phyloP scores from a whole-genome alignment of 2,113 vertebrate genomes.

The Pseudorectes ferrugineus region DNA sequence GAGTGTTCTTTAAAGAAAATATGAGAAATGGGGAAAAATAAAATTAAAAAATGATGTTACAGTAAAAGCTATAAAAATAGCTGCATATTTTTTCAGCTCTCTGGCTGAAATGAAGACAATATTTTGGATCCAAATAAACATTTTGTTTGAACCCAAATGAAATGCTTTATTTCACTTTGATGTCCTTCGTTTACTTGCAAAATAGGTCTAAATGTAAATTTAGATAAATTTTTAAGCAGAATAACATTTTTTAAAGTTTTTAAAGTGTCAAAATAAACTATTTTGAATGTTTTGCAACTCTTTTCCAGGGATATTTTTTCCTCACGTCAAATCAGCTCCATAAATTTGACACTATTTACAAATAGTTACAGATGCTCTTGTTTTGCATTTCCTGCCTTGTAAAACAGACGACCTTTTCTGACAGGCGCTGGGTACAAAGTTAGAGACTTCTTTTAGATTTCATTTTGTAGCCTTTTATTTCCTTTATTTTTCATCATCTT shows the following conservation, averaged over 20 bases:
- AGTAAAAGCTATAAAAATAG: neutral
- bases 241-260: neutral
- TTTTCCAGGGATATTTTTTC: constrained; percentile 4
- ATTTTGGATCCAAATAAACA: neutral
- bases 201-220: constrained; percentile 7
- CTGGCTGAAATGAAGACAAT: neutral
- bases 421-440: neutral
- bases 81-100: neutral
- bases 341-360: constrained; percentile 29
- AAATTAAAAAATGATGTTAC: neutral
- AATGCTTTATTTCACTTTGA: constrained; percentile 11
- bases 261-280: neutral
- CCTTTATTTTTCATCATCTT: neutral
- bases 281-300: neutral
- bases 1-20: neutral
- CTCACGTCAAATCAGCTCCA: neutral
- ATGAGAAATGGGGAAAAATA: neutral
- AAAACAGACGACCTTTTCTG: neutral
- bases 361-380: neutral
- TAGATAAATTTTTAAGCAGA: constrained; percentile 4
- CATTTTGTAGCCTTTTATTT: neutral
- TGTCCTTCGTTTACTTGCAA: neutral
- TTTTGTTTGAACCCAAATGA: constrained; percentile 15
- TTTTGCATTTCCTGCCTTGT: constrained; percentile 7
- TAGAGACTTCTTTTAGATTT: neutral